Evolutionary conservation across 2,113 vertebrate genomes (phyloP).

Genomic region (Prietella phreatophila): DNA sequence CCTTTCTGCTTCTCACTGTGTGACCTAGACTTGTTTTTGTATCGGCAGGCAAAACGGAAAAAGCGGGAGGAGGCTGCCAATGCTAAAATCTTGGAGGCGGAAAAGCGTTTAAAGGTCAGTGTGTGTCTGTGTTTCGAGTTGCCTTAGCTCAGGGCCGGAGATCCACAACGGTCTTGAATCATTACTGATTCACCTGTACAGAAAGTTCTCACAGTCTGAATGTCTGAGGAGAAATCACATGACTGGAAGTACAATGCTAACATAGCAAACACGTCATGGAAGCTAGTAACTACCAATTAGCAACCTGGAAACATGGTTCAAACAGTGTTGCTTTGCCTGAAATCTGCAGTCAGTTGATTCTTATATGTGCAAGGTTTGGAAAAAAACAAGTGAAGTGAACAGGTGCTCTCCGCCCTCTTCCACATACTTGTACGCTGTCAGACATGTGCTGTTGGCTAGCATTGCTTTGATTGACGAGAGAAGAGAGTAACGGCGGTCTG

Average conservation of each 20-base stretch:
- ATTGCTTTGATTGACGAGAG: background rate
- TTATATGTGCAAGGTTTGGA: too few relatives aligned
- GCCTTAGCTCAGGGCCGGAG: background rate
- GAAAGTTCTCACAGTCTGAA: background rate
- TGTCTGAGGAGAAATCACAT: background rate
- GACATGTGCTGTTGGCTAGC: background rate
- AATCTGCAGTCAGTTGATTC: too few relatives aligned
- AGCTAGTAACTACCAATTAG: background rate
- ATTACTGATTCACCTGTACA: background rate
- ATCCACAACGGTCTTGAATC: background rate
- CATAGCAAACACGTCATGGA: background rate
- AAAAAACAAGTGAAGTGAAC: too few relatives aligned
- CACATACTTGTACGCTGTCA: background rate
- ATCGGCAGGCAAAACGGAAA: conserved; percentile 95
- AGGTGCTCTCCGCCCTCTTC: background rate
- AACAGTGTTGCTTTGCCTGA: background rate
- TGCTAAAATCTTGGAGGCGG: conserved; percentile 98
- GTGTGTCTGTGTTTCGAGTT: conserved; percentile 60
- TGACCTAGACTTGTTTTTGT: conserved; percentile 81
- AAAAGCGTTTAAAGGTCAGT: conserved; percentile 98
- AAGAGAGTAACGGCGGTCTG: background rate
- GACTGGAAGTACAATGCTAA: background rate
- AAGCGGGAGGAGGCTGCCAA: conserved; percentile 98
- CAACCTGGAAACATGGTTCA: background rate
- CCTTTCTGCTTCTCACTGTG: conserved; percentile 56